These are phyloP conservation scores for Patiria miniata DNA, from an alignment of 35 echinoderm and acorn worm genomes.

Conservation along the genomic window DNA sequence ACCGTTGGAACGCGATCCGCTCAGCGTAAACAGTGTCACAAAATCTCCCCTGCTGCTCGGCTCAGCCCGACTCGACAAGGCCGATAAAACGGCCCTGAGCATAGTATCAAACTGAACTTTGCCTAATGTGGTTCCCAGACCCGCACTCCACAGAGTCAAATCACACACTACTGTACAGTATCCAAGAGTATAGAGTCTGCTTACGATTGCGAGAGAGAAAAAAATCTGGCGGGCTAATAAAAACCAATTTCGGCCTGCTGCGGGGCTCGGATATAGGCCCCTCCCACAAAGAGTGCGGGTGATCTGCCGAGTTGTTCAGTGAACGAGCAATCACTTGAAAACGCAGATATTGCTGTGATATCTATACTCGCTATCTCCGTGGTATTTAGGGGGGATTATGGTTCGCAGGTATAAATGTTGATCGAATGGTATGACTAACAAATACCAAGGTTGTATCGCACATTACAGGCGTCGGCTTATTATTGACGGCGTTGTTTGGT, in stretches of 20 bases:
- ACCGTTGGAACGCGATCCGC: conserved; percentile 15
- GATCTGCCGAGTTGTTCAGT: not conserved
- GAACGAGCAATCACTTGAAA: conserved; percentile 10
- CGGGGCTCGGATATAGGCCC: conserved; percentile 20
- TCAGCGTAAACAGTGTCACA: conserved; percentile 24
- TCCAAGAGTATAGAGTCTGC: not conserved
- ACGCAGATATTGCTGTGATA: not conserved
- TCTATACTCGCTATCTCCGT: conserved; percentile 7
- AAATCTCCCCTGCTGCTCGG: conserved; percentile 1
- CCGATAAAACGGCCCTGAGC: conserved; percentile 23
- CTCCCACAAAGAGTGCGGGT: conserved; percentile 11
- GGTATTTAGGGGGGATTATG: conserved; percentile 29
- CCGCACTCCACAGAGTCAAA: not conserved
- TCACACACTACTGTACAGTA: not conserved
- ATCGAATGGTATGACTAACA: not conserved
- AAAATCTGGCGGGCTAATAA: conserved; percentile 27
- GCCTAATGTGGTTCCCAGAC: conserved; percentile 24
- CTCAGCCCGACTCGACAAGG: not conserved
- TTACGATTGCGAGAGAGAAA: not conserved
- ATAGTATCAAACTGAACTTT: conserved; percentile 22
- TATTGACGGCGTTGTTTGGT: no score
- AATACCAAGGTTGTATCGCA: conserved; percentile 4
- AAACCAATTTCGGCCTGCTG: conserved; percentile 22
- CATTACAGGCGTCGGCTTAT: not conserved
- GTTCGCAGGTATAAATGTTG: conserved; percentile 14